phyloP scores from a whole-genome alignment of 2,888 invertebrate species.

The Anticlea derivata region DNA sequence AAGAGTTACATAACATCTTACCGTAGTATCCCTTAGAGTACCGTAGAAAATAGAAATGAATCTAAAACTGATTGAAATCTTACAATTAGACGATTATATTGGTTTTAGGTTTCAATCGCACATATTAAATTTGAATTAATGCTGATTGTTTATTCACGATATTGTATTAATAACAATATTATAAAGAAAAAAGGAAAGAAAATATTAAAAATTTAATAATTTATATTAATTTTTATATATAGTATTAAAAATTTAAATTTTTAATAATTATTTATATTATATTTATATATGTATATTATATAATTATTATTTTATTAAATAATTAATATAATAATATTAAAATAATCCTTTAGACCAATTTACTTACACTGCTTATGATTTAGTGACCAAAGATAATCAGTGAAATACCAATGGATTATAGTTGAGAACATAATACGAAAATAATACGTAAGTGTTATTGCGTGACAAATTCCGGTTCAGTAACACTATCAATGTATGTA shows the following conservation, averaged over 20 bases:
- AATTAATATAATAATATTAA: slow-evolving; percentile 14
- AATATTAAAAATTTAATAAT: slow-evolving; percentile 40
- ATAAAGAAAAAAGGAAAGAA: slow-evolving; percentile 38
- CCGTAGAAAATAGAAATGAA: neutral
- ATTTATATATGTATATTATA: slow-evolving; percentile 3
- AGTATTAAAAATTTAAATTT: slow-evolving; percentile 19
- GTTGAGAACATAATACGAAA: no score
- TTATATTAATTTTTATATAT: slow-evolving; percentile 26
- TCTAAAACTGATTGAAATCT: no score
- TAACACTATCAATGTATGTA: no score
- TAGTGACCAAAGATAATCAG: no score
- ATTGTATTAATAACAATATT: slow-evolving; percentile 44
- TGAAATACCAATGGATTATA: no score
- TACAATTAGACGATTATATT: no score
- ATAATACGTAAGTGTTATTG: no score
- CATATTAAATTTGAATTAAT: slow-evolving; percentile 33
- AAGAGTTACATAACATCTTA: slow-evolving; percentile 63
- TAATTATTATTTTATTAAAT: slow-evolving; percentile 21
- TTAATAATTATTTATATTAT: slow-evolving; percentile 6
- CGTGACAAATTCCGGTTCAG: no score
- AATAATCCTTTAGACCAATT: slow-evolving; percentile 39
- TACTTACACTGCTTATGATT: no score
- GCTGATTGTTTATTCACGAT: slow-evolving; percentile 40
- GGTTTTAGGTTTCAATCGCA: no score
- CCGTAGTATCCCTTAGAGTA: slow-evolving; percentile 32